Evolutionary conservation across 2,888 invertebrate species (phyloP), one percentile per base, ranked within the genome.

Genomic region (Spilosoma lubricipeda): DNA sequence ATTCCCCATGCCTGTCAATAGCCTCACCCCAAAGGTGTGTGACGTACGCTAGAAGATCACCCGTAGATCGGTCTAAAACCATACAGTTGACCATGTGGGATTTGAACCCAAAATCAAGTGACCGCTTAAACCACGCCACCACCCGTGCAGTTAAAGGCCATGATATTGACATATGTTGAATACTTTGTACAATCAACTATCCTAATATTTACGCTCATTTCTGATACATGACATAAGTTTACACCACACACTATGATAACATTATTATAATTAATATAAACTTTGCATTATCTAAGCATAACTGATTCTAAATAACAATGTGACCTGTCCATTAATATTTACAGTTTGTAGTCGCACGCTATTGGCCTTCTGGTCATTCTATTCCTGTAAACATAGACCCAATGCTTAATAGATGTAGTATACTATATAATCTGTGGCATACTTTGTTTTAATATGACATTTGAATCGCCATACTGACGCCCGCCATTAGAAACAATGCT

Each of bases 251-350:
- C 70, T 73, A 67, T 72, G 67, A 76, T 78, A 84, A 87, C 82
- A 85, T 82, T 82, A 85, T 86, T 84, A 77, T 79, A 74, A 70
- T 71, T 78, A 82, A 78, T 80, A 82, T 80, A 80, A 80, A 82
- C 81, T 84, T 78, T 76, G 75, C 78, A 75, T 85, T 84, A 83
- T 82, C 77, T 84, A 85, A 80, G 75, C 78, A 36, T n/a, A 56
- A 27, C 59, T 52, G 11, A 79, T 76, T 83, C 81, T 85, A 81
- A 75, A 83, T 85, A 84, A 88, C 86, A 89, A 77, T 75, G 68
- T 39, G 63, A 27, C 78, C 81, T 86, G 85, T 86, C 64, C 36
- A 27, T 66, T 33, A 45, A 65, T 71, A 52, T 71, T 66, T 66
- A 72, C 66, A 67, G 5, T 67, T 27, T 67, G 56, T 66, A 36